phyloP scores from a whole-genome alignment of 2,888 invertebrate genomes.

The Pachliopta kotzebuea region DNA sequence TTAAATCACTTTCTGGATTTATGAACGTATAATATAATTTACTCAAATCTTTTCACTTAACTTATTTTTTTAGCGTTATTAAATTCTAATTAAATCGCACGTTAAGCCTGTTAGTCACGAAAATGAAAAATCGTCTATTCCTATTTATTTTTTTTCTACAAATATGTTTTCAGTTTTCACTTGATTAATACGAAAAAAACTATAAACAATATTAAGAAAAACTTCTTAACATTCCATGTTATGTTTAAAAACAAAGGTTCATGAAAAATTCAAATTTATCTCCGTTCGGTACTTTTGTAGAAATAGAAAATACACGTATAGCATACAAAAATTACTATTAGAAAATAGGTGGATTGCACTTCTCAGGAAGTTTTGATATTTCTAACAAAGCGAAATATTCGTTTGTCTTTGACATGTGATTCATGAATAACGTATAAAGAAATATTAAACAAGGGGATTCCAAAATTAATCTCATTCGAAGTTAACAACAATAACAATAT shows the following conservation, averaged over 20 bases:
- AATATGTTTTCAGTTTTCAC: too few species aligned
- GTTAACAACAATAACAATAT: neutral
- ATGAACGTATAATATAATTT: neutral
- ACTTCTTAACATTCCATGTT: neutral
- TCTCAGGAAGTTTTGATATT: constrained; percentile 7
- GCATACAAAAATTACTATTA: constrained; percentile 12
- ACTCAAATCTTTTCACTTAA: too few species aligned
- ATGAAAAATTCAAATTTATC: constrained; percentile 20
- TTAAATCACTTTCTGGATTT: neutral
- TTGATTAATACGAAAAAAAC: too few species aligned
- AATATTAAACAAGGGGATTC: neutral
- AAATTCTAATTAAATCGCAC: too few species aligned
- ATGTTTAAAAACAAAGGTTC: constrained; percentile 17
- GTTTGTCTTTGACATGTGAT: constrained; percentile 5
- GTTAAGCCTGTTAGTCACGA: too few species aligned
- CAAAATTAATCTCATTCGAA: neutral
- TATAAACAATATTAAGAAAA: too few species aligned
- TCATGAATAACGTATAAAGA: neutral
- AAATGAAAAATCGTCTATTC: too few species aligned
- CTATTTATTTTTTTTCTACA: too few species aligned
- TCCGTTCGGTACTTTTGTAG: constrained; percentile 8
- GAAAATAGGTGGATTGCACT: constrained; percentile 12
- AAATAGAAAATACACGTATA: constrained; percentile 10
- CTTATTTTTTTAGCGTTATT: too few species aligned
- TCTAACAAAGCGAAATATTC: constrained; percentile 14